These are phyloP conservation scores for Sciaenops ocellatus DNA, from an alignment of 2,797 vertebrate species.

Conservation along the genomic window DNA sequence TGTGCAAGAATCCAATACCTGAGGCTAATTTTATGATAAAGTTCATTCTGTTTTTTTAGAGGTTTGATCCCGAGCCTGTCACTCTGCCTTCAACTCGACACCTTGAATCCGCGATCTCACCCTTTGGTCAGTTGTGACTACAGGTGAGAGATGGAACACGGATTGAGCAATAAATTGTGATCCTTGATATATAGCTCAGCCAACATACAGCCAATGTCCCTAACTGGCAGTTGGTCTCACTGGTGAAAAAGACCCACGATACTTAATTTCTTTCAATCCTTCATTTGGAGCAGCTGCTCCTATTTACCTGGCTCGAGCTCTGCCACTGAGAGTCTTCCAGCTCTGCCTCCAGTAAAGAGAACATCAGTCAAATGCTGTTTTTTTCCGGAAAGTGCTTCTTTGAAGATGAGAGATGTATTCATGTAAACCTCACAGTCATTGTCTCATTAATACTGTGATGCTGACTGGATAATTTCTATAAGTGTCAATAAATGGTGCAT, in stretches of 20 bases:
- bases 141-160: constrained; percentile 27
- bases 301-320: background rate
- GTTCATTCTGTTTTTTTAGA: background rate
- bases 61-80: background rate
- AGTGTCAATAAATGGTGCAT: too few relatives aligned
- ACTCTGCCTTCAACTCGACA: constrained; percentile 1
- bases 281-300: background rate
- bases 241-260: constrained; percentile 12
- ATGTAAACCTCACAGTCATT: too few relatives aligned
- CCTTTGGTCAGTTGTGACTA: constrained; percentile 22
- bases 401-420: too few relatives aligned
- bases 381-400: background rate
- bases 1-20: background rate
- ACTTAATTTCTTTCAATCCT: background rate
- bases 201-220: constrained; percentile 1
- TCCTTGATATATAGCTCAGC: constrained; percentile 26
- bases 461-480: too few relatives aligned
- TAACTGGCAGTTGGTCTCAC: background rate
- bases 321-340: background rate
- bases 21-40: background rate
- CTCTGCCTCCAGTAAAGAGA: background rate
- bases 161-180: constrained; percentile 30
- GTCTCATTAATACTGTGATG: too few relatives aligned
- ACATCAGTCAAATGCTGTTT: background rate
- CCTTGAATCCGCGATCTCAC: constrained; percentile 24